phyloP scores from a whole-genome alignment of 2,113 vertebrate genomes.

The Antigone vipio region DNA sequence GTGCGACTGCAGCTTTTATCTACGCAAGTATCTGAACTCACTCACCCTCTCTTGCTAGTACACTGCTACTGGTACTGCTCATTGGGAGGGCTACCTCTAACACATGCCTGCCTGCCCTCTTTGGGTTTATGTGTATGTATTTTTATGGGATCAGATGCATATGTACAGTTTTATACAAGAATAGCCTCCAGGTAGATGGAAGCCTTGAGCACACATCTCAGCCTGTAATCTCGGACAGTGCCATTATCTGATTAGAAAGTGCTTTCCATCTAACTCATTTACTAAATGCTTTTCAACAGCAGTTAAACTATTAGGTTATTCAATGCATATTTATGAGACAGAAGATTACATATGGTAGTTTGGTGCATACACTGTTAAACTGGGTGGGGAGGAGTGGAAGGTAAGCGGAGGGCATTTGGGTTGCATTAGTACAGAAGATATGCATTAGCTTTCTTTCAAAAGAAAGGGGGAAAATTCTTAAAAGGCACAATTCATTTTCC shows the following conservation, averaged over 20 bases:
- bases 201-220: not conserved
- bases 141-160: not conserved
- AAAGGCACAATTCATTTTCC: not conserved
- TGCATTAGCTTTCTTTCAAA: not conserved
- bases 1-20: not conserved
- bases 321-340: not conserved
- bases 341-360: not conserved
- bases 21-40: not conserved
- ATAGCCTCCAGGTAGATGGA: not conserved
- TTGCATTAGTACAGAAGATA: not conserved
- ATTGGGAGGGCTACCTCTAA: not conserved
- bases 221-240: not conserved
- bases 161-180: not conserved
- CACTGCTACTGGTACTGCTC: not conserved
- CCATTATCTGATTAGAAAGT: constrained; percentile 26
- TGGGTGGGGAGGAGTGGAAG: not conserved
- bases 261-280: constrained; percentile 26
- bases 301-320: constrained; percentile 28
- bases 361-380: not conserved
- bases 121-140: not conserved
- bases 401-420: not conserved
- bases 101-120: not conserved
- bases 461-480: not conserved
- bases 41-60: not conserved
- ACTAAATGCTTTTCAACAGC: constrained; percentile 49